phyloP scores from a whole-genome alignment of 2,797 vertebrate genomes.

The Hippocampus kuda region DNA sequence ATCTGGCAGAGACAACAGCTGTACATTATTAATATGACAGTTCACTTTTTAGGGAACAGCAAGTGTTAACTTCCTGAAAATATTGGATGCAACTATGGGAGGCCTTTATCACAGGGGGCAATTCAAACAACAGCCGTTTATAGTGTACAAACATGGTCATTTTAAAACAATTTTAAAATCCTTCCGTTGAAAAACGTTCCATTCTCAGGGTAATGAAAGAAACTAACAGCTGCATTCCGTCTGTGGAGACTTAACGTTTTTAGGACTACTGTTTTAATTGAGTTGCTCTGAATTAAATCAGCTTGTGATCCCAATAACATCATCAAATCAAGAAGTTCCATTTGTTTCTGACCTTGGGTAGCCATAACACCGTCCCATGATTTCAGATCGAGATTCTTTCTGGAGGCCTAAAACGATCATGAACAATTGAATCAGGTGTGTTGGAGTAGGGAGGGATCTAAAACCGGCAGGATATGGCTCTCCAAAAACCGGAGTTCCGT shows the following conservation, averaged over 20 bases:
- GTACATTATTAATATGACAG: no score
- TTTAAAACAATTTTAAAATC: neutral
- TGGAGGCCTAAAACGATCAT: no score
- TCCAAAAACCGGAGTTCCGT: no score
- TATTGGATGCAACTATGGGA: no score
- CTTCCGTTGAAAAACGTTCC: neutral
- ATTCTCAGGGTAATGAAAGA: neutral
- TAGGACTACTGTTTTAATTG: neutral
- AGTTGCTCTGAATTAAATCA: constrained; percentile 14
- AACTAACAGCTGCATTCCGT: neutral
- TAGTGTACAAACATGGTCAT: neutral
- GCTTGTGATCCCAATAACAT: constrained; percentile 48
- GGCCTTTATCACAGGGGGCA: neutral
- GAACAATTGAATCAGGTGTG: no score
- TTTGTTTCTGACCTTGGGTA: neutral
- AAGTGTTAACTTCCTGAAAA: no score
- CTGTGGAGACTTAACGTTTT: neutral
- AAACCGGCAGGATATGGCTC: no score
- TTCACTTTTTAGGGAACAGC: no score
- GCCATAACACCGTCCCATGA: neutral
- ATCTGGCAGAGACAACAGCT: no score
- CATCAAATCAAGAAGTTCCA: constrained; percentile 36
- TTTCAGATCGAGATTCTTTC: neutral
- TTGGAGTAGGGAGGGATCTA: no score
- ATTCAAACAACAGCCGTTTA: neutral